A percentile compares a stretch with the other conserved stretches of the same genome.
These are phyloP conservation scores for Scaptomyza graminum DNA, from an alignment of 1,140 invertebrate genomes.

Conservation along the genomic window DNA sequence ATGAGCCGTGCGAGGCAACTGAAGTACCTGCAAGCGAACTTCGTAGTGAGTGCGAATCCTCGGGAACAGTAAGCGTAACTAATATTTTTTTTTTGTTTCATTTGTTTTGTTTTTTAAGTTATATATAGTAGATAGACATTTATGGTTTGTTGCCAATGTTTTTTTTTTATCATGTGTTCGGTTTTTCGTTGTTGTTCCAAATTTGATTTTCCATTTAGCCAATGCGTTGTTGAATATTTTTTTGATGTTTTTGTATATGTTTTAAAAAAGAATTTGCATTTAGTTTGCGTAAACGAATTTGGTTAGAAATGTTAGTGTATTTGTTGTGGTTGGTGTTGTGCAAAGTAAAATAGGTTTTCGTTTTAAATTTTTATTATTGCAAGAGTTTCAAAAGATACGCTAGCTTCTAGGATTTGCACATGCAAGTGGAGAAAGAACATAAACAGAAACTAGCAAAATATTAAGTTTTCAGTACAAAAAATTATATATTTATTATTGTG, in stretches of 20 bases:
- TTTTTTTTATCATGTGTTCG: conserved; percentile 8
- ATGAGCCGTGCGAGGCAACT: conserved; percentile 82
- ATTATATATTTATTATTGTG: conserved; percentile 65
- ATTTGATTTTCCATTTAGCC: conserved; percentile 47
- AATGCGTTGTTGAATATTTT: conserved; percentile 56
- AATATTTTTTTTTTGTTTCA: conserved; percentile 56
- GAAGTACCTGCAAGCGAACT: conserved; percentile 84
- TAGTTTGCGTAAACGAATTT: conserved; percentile 54
- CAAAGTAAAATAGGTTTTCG: conserved; percentile 47
- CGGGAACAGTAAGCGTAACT: conserved; percentile 83
- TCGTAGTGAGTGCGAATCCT: conserved; percentile 83
- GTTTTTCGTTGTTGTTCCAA: conserved; percentile 42
- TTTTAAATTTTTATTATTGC: conserved; percentile 27
- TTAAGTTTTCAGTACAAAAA: conserved; percentile 67
- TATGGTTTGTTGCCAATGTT: conserved; percentile 32
- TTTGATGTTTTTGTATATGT: conserved; percentile 4
- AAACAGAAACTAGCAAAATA: conserved; percentile 16
- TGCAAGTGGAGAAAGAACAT: conserved; percentile 30
- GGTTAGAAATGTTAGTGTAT: conserved; percentile 48
- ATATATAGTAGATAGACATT: conserved; percentile 32
- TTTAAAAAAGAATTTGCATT: conserved; percentile 62
- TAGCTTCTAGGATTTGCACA: conserved; percentile 22
- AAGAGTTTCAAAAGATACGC: conserved; percentile 25
- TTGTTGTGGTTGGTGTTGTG: conserved; percentile 54
- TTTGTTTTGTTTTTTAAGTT: conserved; percentile 17